Conservation (phyloP, 2,113 vertebrate genomes). For the Hypomesus transpacificus region DNA sequence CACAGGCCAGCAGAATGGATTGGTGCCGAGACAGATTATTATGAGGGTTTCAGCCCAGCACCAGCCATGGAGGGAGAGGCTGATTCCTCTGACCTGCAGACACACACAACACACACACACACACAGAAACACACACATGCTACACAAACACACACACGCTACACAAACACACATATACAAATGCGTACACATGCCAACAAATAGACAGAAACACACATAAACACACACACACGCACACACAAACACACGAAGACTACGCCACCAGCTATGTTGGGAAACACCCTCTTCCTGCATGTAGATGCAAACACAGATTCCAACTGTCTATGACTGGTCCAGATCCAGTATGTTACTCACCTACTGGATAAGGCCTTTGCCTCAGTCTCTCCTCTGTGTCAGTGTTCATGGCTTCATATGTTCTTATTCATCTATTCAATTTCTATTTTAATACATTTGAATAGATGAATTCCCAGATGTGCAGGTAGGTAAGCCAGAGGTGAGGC, state of each 20-base stretch:
- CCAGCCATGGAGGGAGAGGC: conserved; percentile 46
- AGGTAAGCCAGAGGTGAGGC: too few relatives aligned
- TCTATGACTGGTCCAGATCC: too few relatives aligned
- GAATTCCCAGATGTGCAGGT: too few relatives aligned
- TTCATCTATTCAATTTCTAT: too few relatives aligned
- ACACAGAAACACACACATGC: not conserved
- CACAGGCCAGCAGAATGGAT: conserved; percentile 68
- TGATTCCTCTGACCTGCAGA: conserved; percentile 3
- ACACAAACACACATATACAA: not conserved
- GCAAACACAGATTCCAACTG: too few relatives aligned
- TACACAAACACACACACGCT: not conserved
- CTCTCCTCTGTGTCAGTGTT: too few relatives aligned
- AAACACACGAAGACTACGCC: not conserved
- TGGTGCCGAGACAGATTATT: conserved; percentile 70
- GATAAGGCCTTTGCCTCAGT: too few relatives aligned
- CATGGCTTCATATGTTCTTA: too few relatives aligned
- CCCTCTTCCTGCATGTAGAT: too few relatives aligned
- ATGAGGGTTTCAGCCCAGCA: conserved; percentile 67
- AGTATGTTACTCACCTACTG: too few relatives aligned
- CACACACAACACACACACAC: not conserved
- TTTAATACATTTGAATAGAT: too few relatives aligned
- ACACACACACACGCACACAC: not conserved
- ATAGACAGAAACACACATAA: not conserved
- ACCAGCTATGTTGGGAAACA: too few relatives aligned
- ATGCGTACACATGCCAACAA: not conserved